phyloP scores from a whole-genome alignment of 2,113 vertebrate species.

The Ophthalmolycus amberensis region DNA sequence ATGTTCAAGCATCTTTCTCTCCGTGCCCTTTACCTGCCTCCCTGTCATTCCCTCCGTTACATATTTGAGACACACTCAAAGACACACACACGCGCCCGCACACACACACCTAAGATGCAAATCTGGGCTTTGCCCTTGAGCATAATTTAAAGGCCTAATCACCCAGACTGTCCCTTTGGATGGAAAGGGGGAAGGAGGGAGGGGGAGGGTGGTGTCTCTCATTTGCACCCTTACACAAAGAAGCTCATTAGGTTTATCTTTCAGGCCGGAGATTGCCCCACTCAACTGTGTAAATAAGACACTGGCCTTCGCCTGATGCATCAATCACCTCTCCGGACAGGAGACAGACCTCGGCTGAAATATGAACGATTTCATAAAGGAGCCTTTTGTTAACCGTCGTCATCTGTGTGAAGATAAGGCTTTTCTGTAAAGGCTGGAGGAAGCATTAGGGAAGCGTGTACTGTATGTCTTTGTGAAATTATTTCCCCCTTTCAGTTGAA shows the following conservation, averaged over 20 bases:
- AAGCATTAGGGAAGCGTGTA: constrained; percentile 49
- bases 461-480: constrained; percentile 73
- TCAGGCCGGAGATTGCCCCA: constrained; percentile 89
- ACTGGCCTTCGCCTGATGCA: constrained; percentile 69
- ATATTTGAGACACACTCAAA: constrained; percentile 43
- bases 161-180: constrained; percentile 94
- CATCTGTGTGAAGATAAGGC: constrained; percentile 73
- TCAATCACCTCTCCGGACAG: constrained; percentile 79
- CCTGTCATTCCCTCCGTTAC: constrained; percentile 34
- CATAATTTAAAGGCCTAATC: constrained; percentile 99
- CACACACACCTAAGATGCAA: constrained; percentile 93
- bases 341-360: constrained; percentile 74
- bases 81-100: constrained; percentile 39
- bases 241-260: constrained; percentile 98
- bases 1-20: constrained; percentile 60
- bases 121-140: constrained; percentile 99
- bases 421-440: constrained; percentile 57
- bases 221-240: constrained; percentile 98
- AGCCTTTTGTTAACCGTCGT: constrained; percentile 69
- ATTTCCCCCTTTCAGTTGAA: constrained; percentile 66
- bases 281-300: constrained; percentile 89
- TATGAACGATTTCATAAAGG: constrained; percentile 78
- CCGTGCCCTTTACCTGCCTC: constrained; percentile 76
- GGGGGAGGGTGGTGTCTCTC: constrained; percentile 92
- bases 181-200: constrained; percentile 83